These are phyloP conservation scores for Sternotherus odoratus DNA, from an alignment of 2,797 vertebrate genomes.

Conservation along the genomic window DNA sequence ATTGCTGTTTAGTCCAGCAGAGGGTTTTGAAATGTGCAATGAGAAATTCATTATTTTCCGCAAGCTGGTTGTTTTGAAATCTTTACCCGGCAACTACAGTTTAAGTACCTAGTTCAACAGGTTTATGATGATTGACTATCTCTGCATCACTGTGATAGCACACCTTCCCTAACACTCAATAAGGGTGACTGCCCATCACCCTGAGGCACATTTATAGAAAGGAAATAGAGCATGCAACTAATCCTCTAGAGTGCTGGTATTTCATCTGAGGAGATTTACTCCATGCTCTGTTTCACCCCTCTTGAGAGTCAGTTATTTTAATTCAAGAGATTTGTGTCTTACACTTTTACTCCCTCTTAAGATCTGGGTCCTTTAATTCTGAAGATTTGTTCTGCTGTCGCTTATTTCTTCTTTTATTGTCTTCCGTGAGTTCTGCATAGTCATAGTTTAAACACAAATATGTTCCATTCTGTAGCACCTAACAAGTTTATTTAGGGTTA, in stretches of 20 bases:
- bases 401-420: background rate
- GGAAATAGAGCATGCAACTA: slow-evolving; percentile 75
- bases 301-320: slow-evolving; percentile 56
- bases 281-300: slow-evolving; percentile 75
- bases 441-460: background rate
- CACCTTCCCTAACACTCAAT: slow-evolving; percentile 45
- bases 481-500: background rate
- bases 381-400: background rate
- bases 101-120: slow-evolving; percentile 44
- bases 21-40: background rate
- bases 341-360: background rate
- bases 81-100: slow-evolving; percentile 3
- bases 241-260: slow-evolving; percentile 69
- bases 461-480: background rate
- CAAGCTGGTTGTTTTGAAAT: slow-evolving; percentile 29
- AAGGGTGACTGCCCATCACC: slow-evolving; percentile 64
- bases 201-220: slow-evolving; percentile 55
- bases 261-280: slow-evolving; percentile 77
- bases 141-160: slow-evolving; percentile 66
- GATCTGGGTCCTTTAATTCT: slow-evolving; percentile 44
- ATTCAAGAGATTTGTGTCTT: slow-evolving; percentile 62
- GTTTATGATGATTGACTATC: slow-evolving; percentile 11
- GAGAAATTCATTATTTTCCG: background rate
- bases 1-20: background rate
- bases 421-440: background rate